Evolutionary conservation across 2,797 vertebrate species (phyloP).

Genomic region (Perodicticus potto): DNA sequence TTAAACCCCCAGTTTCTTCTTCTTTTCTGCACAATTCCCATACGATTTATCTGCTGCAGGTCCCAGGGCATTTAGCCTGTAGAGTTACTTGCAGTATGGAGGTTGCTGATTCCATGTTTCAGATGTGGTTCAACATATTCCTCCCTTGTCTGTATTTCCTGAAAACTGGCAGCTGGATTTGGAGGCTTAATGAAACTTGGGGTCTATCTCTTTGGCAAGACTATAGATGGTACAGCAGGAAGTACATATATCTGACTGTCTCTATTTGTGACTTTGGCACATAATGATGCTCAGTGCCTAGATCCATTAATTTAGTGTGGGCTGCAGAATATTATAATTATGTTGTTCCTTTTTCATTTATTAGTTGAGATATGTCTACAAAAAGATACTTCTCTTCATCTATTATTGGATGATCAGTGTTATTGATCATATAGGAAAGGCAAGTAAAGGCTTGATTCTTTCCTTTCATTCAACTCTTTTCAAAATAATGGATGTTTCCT

Average conservation of each 20-base stretch:
- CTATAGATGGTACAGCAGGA: neutral
- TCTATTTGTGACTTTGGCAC: neutral
- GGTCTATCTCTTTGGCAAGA: neutral
- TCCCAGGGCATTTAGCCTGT: neutral
- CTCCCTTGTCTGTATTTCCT: neutral
- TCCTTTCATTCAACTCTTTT: neutral
- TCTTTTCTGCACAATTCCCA: neutral
- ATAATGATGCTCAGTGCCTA: neutral
- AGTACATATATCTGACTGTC: neutral
- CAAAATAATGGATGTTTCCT: neutral
- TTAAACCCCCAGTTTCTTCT: neutral
- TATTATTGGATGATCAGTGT: neutral
- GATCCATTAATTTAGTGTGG: neutral
- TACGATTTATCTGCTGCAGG: neutral
- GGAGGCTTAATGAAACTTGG: neutral
- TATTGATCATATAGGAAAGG: slow-evolving; percentile 14
- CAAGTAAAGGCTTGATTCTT: slow-evolving; percentile 27
- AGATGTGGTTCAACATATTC: neutral
- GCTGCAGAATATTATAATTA: neutral
- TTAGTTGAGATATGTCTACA: slow-evolving; percentile 1
- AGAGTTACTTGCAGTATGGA: neutral
- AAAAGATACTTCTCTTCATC: neutral
- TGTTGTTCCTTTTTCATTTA: neutral
- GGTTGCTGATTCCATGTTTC: too few species aligned
- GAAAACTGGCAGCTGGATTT: neutral